Evolutionary conservation across 1,140 invertebrate species (phyloP), one percentile per base, ranked within the genome.

Genomic region (Goniozus legneri): DNA sequence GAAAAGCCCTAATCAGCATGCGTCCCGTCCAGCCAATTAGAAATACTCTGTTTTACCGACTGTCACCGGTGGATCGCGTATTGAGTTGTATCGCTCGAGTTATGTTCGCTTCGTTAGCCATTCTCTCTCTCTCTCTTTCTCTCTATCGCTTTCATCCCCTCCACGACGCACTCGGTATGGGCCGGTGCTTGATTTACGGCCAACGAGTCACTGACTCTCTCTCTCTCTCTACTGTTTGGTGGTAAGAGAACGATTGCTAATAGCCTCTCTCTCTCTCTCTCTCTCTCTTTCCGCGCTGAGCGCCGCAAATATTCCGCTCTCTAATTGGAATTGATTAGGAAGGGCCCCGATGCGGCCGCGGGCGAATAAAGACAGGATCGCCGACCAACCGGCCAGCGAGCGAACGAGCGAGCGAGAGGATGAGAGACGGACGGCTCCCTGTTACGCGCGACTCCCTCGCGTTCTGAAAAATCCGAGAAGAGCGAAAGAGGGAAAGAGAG

Each of bases 241-340:
- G 65, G 58, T 60, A 69, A 69, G 62, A 67, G 62, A 65, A 10
- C 4, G 58, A 62, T 62, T 67, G 71, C 67, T 76, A 76, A 76
- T 76, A 76, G 68, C 73, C 71, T 60, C 64, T 65, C 55, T 53
- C 45, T 56, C n/a, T n/a, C n/a, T n/a, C n/a, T n/a, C n/a, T n/a
- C n/a, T n/a, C n/a, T n/a, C n/a, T n/a, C n/a, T n/a, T n/a, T n/a
- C 10, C 24, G 10, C 10, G 24, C 4, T 60, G 62, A 66, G 59
- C 62, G 62, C 56, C 60, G 69, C 64, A 75, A 74, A 76, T 76
- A 75, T 76, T 76, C 68, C 61, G 63, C 67, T 73, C 71, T 75
- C 70, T 76, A 76, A 76, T 76, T 76, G 74, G 73, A 76, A 75
- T 76, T 74, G 73, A 76, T 76, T 76, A 75, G 70, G 65, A 70